These are phyloP conservation scores for Hydropsyche tenuis DNA, from an alignment of 1,140 invertebrate genomes.

Conservation along the genomic window DNA sequence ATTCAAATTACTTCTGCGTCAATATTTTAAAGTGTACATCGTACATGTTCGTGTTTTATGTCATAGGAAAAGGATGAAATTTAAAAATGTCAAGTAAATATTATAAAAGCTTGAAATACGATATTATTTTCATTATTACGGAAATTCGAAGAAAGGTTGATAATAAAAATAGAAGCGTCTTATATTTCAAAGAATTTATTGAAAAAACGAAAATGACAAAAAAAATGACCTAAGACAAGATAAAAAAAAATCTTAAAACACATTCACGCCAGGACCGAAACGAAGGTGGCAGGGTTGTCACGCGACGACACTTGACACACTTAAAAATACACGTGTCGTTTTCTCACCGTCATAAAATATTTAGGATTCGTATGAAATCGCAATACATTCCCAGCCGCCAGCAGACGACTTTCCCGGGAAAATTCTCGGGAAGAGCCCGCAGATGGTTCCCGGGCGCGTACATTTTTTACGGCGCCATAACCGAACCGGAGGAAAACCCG, in stretches of 20 bases:
- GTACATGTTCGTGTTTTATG: not conserved
- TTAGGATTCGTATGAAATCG: constrained; percentile 20
- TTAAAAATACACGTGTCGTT: constrained; percentile 27
- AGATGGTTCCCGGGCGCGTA: constrained; percentile 9
- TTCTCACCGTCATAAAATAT: constrained; percentile 20
- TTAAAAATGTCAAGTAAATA: no score
- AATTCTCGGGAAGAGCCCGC: constrained; percentile 3
- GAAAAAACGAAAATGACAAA: no score
- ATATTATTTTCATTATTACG: no score
- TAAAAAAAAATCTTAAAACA: no score
- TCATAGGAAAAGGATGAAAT: no score
- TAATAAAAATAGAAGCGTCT: no score
- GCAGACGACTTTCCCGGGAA: not conserved
- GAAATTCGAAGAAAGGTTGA: no score
- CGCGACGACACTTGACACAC: constrained; percentile 3
- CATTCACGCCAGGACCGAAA: no score
- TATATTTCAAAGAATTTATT: no score
- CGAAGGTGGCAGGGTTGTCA: not conserved
- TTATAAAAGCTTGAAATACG: no score
- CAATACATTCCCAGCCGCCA: not conserved
- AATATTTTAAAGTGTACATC: constrained; percentile 13
- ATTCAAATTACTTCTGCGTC: constrained; percentile 22
- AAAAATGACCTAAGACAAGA: no score
- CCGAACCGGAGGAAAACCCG: not conserved
- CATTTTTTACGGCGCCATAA: constrained; percentile 25